These are phyloP conservation scores for Andinoacara biseriatus DNA, from an alignment of 2,113 vertebrate genomes.

Conservation along the genomic window DNA sequence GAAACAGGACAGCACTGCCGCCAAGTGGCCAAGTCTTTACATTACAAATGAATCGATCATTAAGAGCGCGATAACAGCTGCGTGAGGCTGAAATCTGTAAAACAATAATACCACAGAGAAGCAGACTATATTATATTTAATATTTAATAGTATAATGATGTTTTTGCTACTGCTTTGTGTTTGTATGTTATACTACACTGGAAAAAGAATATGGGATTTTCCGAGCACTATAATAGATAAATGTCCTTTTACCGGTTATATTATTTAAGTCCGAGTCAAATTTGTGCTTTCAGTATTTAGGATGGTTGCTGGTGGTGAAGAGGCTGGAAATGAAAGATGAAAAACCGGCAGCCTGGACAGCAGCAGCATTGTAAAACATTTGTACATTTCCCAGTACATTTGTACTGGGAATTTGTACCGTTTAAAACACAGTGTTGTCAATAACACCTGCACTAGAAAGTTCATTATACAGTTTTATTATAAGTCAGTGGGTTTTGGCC, in stretches of 20 bases:
- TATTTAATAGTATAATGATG: neutral
- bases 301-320: neutral
- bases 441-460: neutral
- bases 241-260: neutral
- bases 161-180: neutral
- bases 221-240: neutral
- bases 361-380: no score
- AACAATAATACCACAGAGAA: neutral
- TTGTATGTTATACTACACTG: neutral
- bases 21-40: conserved; percentile 8
- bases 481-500: neutral
- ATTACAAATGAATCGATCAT: conserved; percentile 25
- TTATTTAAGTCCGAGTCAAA: neutral
- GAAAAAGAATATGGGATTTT: neutral
- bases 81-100: neutral
- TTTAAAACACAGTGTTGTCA: neutral
- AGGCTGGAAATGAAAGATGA: neutral
- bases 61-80: neutral
- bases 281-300: neutral
- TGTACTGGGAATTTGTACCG: neutral
- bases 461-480: neutral
- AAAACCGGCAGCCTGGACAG: neutral
- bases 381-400: no score
- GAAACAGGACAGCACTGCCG: conserved; percentile 17
- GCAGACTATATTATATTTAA: neutral